Evolutionary conservation across 2,113 vertebrate genomes (phyloP), one percentile per base, ranked within the genome.

Genomic region (Lampris megalopsis): DNA sequence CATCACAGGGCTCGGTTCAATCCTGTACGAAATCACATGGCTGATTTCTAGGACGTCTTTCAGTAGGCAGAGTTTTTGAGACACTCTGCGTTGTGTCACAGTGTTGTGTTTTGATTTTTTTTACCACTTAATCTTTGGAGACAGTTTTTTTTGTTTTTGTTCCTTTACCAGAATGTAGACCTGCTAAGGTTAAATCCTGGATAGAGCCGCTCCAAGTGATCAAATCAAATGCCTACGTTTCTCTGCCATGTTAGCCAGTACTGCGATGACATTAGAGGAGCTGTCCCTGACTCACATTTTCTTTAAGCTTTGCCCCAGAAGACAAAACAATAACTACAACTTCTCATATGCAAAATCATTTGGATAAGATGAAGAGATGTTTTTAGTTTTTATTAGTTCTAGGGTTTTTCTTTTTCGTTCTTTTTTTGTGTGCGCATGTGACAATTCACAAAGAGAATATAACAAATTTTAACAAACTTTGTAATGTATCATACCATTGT

Each of bases 381-480:
- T 85, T 77, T 24, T 24, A 24, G 24, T 24, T 24, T 24, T 24
- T 24, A 24, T 24, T 24, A 24, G 24, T 24, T 24, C 24, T 24
- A 24, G 24, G 24, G 24, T 24, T 24, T 24, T 24, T 24, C 24
- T 24, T 24, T 24, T 24, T 24, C 24, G 0, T 24, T 24, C 24
- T 24, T 24, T 24, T 24, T 24, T 24, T 24, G 24, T 24, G 24
- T 24, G 24, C 90, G 68, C 87, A 84, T 89, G 84, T 91, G 93
- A 89, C 94, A 88, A 94, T 94, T 95, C 93, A 92, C 93, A 94
- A 95, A 95, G 94, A 95, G 92, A 94, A 94, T 89, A 91, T 60
- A 11, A 75, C 35, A 81, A 61, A 75, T 87, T 82, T 81, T 36
- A 76, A 70, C 73, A 59, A 61, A 70, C 65, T 78, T 79, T 47